Evolutionary conservation across 2,888 invertebrate genomes (phyloP).

Genomic region (Polyploca ridens): DNA sequence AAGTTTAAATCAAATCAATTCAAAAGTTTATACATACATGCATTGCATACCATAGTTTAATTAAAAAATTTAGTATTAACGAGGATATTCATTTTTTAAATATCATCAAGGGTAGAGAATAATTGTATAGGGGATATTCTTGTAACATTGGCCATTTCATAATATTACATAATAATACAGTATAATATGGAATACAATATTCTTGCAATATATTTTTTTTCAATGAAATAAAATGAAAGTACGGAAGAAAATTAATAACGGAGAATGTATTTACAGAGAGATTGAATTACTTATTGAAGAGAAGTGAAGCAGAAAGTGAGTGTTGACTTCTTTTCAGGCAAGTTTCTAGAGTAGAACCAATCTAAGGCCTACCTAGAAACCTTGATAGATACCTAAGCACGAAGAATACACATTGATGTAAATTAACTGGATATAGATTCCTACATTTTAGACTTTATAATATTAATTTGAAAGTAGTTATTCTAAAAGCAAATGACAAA

Average conservation of each 20-base stretch:
- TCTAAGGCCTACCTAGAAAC: conserved; percentile 10
- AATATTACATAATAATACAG: neutral
- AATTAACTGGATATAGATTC: too few relatives aligned
- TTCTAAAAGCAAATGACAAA: too few relatives aligned
- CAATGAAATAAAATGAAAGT: conserved; percentile 6
- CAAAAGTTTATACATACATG: conserved; percentile 22
- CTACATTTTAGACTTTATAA: too few relatives aligned
- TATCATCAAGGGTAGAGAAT: conserved; percentile 29
- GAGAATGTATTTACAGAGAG: conserved; percentile 5
- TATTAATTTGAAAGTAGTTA: too few relatives aligned
- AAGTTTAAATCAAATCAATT: neutral
- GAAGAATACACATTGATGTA: too few relatives aligned
- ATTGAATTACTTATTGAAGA: conserved; percentile 34
- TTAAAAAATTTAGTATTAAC: conserved; percentile 29
- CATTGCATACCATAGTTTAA: conserved; percentile 27
- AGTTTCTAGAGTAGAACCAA: conserved; percentile 19
- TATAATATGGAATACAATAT: conserved; percentile 1
- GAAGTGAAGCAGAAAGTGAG: neutral
- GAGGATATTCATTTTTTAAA: conserved; percentile 36
- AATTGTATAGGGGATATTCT: neutral
- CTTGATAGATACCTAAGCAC: neutral
- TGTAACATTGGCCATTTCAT: neutral
- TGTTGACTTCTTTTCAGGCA: conserved; percentile 2
- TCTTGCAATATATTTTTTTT: neutral
- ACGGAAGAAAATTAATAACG: conserved; percentile 26